Conservation (phyloP, 2,888 invertebrate genomes). For the Dicyrtoma fusca region DNA sequence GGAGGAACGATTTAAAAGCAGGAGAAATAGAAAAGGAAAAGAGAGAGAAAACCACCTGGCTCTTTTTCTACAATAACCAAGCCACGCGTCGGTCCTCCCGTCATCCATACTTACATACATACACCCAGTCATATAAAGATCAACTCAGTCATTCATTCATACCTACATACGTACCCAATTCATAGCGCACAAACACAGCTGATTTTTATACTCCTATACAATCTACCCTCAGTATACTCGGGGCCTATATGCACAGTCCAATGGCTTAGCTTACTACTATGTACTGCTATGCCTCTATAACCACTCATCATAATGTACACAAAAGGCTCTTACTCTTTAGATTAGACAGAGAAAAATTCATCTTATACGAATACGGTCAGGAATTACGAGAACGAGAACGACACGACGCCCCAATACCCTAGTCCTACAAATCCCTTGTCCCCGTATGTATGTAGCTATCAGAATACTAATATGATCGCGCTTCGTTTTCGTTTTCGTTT, state of each 20-base stretch:
- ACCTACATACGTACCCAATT: conserved; percentile 17
- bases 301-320: background rate
- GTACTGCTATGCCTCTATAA: too few species aligned
- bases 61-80: conserved; percentile 11
- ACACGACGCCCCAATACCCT: conserved; percentile 18
- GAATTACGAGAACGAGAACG: background rate
- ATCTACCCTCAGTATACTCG: too few species aligned
- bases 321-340: conserved; percentile 14
- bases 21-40: conserved; percentile 33
- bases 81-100: conserved; percentile 36
- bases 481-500: too few species aligned
- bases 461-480: too few species aligned
- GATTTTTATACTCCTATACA: conserved; percentile 14
- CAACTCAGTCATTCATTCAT: background rate
- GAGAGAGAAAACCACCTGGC: conserved; percentile 39
- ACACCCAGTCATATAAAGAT: background rate
- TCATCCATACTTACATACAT: conserved; percentile 17
- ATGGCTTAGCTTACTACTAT: too few species aligned
- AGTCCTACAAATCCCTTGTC: conserved; percentile 13
- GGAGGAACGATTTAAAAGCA: conserved; percentile 28
- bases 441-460: background rate
- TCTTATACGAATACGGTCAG: conserved; percentile 20
- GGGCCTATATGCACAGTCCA: too few species aligned
- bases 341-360: conserved; percentile 17
- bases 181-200: conserved; percentile 37